Base-by-base conservation (phyloP, 2,888 invertebrate genomes). In the Lacanobia wlatinum region DNA sequence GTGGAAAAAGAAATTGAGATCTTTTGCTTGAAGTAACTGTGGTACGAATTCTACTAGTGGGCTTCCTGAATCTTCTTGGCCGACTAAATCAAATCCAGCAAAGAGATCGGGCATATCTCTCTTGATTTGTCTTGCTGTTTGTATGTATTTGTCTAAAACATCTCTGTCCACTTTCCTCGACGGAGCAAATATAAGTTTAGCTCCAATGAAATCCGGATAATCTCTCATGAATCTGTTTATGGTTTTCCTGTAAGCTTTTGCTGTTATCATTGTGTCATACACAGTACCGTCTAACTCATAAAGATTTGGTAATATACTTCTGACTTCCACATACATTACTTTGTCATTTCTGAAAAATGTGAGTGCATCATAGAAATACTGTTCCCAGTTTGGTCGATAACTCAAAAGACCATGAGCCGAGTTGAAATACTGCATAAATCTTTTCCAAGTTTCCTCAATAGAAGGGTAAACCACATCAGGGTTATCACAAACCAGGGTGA, bases 81-180 rank as follows among this genome's bases (percentile, higher is more conserved):
- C 98, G 0, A 98, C 98, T 73, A 98, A 95, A 94, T 98, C 98
- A 82, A 98, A 98, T 9, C 98, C 98, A 38, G 97, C 97, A 53
- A 98, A 95, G 74, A 97, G 96, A 18, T 97, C 96, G 0, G 98
- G 97, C 90, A 97, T 97, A 12, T 92, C 89, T 0, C 85, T 86
- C 89, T 97, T 96, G 23, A 97, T 90, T 50, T 82, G 83, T 67
- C 83, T 89, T 1, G 94, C 94, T 38, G 91, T 75, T 58, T 86
- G 65, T 55, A 97, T 89, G 84, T 97, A 97, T 0, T 89, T 83
- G 0, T 91, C 88, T 1, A 97, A 87, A 0, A 92, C 89, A 1
- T 85, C 73, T 0, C 84, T 82, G 18, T 96, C 88, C 0, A 96
- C 95, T 3, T 91, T 91, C 69, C 98, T 96, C 0, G 92, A 78